phyloP scores from a whole-genome alignment of 2,113 vertebrate genomes.

The Peromyscus polionotus region DNA sequence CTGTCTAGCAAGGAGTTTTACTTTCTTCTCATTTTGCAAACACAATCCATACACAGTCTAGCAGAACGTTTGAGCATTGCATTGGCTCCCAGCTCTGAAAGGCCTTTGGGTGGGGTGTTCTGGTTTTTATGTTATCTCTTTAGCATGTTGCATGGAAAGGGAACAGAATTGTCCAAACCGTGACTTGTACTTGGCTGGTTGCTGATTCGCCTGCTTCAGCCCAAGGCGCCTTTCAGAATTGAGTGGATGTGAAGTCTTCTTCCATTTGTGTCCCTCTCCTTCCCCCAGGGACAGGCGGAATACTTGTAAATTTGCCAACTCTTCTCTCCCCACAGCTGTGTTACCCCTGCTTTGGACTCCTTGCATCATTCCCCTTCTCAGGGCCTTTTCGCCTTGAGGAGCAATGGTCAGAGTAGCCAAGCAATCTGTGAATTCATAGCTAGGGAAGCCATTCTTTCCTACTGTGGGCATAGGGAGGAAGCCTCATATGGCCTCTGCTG shows the following conservation, averaged over 20 bases:
- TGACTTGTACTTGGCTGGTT: background rate
- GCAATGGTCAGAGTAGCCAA: background rate
- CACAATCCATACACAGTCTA: background rate
- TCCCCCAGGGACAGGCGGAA: background rate
- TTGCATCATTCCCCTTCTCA: background rate
- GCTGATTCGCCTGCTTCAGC: background rate
- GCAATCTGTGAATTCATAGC: background rate
- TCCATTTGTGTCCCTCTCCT: too few species aligned
- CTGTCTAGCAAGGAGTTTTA: background rate
- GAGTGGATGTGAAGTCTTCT: background rate
- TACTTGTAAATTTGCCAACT: background rate
- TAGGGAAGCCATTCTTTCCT: background rate
- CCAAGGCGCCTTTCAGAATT: background rate
- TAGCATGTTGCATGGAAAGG: background rate
- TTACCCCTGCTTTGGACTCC: background rate
- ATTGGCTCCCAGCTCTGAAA: background rate
- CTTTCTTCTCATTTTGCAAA: slow-evolving; percentile 33
- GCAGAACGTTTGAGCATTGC: background rate
- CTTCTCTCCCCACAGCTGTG: background rate
- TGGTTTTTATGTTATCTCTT: background rate
- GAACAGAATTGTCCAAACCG: background rate
- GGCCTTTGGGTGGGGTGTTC: background rate
- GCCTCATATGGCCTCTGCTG: background rate
- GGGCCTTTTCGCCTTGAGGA: background rate
- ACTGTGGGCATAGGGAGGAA: background rate